Evolutionary conservation across 2,113 vertebrate genomes (phyloP).

Genomic region (Pycnonotus jocosus): DNA sequence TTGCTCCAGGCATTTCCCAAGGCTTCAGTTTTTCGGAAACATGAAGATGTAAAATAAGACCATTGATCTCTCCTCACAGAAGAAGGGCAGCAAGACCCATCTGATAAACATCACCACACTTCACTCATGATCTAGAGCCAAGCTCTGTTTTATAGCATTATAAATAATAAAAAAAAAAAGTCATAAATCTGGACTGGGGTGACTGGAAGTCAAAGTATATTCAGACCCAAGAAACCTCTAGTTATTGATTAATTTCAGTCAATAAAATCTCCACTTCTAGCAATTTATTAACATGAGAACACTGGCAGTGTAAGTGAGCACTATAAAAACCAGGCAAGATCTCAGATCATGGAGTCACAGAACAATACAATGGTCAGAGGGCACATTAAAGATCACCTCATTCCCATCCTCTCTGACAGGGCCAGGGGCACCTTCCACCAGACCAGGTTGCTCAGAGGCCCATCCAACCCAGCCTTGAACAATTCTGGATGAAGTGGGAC

Average conservation of each 20-base stretch:
- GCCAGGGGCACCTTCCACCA: not conserved
- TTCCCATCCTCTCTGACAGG: not conserved
- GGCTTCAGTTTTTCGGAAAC: not conserved
- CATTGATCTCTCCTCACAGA: not conserved
- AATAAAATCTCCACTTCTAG: not conserved
- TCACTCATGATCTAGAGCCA: not conserved
- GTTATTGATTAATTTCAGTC: not conserved
- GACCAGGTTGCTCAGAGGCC: not conserved
- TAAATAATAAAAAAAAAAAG: not conserved
- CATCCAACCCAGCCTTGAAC: not conserved
- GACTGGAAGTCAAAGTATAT: not conserved
- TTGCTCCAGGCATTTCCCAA: not conserved
- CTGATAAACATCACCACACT: not conserved
- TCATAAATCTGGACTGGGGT: not conserved
- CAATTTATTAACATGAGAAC: not conserved
- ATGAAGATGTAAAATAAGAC: not conserved
- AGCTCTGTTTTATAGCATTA: not conserved
- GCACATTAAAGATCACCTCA: not conserved
- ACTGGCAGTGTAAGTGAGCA: not conserved
- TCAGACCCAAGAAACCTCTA: not conserved
- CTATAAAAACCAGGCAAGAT: not conserved
- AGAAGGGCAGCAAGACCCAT: not conserved
- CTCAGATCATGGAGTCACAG: not conserved
- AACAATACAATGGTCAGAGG: not conserved
- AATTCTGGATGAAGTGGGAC: not conserved